These are phyloP conservation scores for Acromyrmex heyeri DNA, from an alignment of 1,140 invertebrate species.

Conservation along the genomic window DNA sequence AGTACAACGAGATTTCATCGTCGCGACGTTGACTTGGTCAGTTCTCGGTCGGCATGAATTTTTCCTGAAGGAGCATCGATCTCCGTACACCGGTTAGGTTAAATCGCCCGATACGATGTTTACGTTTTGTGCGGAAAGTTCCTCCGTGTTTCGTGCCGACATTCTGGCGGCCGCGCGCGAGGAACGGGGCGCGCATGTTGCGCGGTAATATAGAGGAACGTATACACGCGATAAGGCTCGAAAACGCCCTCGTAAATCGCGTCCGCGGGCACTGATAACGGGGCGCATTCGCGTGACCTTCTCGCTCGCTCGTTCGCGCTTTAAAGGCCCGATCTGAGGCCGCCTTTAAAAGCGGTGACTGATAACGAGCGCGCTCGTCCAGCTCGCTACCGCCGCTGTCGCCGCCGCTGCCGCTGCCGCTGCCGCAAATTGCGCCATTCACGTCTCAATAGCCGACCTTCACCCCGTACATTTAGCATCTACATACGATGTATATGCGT, in stretches of 20 bases:
- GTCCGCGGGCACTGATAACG: slow-evolving; percentile 75
- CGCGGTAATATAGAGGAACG: slow-evolving; percentile 70
- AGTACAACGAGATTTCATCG: neutral
- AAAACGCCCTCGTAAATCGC: slow-evolving; percentile 73
- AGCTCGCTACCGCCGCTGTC: slow-evolving; percentile 16
- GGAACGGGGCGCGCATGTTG: slow-evolving; percentile 16
- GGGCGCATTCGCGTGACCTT: slow-evolving; percentile 79
- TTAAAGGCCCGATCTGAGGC: slow-evolving; percentile 59
- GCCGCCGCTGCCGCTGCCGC: neutral
- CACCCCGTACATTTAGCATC: slow-evolving; percentile 76
- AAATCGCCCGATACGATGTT: neutral
- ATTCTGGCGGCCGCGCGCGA: neutral
- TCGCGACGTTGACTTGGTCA: slow-evolving; percentile 42
- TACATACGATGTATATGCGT: slow-evolving; percentile 64
- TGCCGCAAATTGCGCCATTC: slow-evolving; percentile 74
- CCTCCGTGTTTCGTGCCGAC: neutral
- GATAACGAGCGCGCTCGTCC: slow-evolving; percentile 75
- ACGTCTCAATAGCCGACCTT: slow-evolving; percentile 81
- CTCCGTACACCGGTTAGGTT: neutral
- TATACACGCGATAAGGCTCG: slow-evolving; percentile 64
- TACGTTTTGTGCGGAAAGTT: slow-evolving; percentile 22
- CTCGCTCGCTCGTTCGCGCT: slow-evolving; percentile 51
- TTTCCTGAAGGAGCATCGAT: slow-evolving; percentile 7
- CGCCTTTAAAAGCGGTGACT: slow-evolving; percentile 70
- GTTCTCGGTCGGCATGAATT: slow-evolving; percentile 21